These are phyloP conservation scores for Ciconia stormi DNA, from an alignment of 2,113 vertebrate genomes.

Conservation along the genomic window DNA sequence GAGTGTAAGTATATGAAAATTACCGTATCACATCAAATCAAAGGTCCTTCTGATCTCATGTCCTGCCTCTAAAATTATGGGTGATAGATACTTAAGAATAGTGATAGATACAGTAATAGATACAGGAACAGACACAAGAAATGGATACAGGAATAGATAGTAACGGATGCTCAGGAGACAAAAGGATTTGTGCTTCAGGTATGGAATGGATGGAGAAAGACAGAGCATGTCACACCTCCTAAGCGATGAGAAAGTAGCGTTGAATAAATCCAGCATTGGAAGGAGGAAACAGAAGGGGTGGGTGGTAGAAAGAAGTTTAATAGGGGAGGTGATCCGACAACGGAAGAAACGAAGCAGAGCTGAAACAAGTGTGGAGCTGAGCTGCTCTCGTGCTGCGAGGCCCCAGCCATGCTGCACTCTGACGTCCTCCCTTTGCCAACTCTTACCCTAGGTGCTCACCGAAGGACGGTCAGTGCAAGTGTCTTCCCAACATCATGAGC, in stretches of 20 bases:
- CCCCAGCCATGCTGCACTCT: not conserved
- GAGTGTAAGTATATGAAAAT: not conserved
- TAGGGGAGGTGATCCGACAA: not conserved
- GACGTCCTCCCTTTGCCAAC: not conserved
- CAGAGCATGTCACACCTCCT: not conserved
- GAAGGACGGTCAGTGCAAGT: conserved; percentile 80
- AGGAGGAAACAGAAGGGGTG: not conserved
- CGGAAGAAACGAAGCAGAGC: not conserved
- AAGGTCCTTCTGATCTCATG: not conserved
- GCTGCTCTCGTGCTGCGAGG: not conserved
- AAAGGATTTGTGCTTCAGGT: not conserved
- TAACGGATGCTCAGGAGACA: not conserved
- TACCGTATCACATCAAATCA: not conserved
- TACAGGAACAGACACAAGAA: not conserved
- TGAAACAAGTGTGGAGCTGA: not conserved
- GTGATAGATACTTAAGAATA: not conserved
- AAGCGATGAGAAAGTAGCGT: not conserved
- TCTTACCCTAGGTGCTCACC: conserved; percentile 72
- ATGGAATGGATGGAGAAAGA: not conserved
- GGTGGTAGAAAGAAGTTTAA: not conserved
- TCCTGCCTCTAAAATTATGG: not conserved
- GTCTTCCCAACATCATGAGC: conserved; percentile 79
- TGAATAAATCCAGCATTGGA: not conserved
- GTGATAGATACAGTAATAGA: not conserved
- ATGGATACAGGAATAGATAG: not conserved